Evolutionary conservation across 2,797 vertebrate species (phyloP).

Genomic region (Gymnothorax reevesii): DNA sequence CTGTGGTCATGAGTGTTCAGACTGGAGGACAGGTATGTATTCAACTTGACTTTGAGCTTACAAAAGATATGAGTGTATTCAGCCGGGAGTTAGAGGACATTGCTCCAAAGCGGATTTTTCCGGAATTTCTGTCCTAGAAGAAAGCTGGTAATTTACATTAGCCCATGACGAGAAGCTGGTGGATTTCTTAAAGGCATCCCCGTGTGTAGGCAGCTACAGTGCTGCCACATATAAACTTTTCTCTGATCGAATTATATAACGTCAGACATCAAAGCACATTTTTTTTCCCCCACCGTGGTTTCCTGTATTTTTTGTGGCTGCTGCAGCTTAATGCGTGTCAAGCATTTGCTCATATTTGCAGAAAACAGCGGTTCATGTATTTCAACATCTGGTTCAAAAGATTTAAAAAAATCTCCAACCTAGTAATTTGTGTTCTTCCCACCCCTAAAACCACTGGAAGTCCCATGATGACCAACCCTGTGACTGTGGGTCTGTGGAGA

Average conservation of each 20-base stretch:
- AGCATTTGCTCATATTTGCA: neutral
- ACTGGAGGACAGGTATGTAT: neutral
- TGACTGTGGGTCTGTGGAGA: neutral
- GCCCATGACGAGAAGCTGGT: neutral
- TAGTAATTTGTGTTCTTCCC: neutral
- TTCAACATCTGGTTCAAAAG: neutral
- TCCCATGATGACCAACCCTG: neutral
- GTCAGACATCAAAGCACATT: neutral
- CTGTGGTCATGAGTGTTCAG: neutral
- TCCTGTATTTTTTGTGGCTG: neutral
- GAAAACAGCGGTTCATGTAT: neutral
- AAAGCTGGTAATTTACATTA: neutral
- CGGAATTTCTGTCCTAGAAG: neutral
- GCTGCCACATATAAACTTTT: neutral
- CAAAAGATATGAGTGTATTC: neutral
- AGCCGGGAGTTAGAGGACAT: neutral
- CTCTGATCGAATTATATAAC: neutral
- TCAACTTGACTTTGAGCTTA: neutral
- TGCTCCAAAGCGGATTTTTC: neutral
- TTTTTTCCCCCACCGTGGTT: neutral
- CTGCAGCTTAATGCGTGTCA: neutral
- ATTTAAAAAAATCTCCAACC: neutral
- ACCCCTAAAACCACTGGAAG: neutral
- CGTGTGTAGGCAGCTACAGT: neutral
- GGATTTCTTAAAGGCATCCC: neutral